Conservation (phyloP, 30 jellyfish, hydroid and myxozoan species). For the Rhopilema esculentum region DNA sequence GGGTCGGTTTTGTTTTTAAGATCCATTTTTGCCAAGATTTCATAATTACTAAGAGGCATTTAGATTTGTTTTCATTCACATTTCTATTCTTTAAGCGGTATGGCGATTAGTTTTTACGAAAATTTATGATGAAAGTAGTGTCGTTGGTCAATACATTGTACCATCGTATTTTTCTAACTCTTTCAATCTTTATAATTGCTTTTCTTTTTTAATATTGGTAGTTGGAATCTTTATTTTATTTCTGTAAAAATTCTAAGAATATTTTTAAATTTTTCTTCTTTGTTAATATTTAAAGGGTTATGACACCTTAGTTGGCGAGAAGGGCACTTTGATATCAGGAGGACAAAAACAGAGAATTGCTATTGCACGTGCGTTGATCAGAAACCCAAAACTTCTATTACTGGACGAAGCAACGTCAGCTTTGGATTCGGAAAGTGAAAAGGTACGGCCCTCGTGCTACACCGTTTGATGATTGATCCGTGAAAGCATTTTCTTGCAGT, state of each 20-base stretch:
- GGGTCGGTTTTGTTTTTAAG: neutral
- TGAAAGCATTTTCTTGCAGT: neutral
- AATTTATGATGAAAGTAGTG: too few species aligned
- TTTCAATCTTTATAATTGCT: too few species aligned
- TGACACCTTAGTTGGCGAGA: slow-evolving; percentile 92
- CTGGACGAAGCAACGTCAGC: slow-evolving; percentile 95
- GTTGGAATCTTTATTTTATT: too few species aligned
- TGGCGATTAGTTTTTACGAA: too few species aligned
- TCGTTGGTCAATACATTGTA: too few species aligned
- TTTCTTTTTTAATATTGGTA: too few species aligned
- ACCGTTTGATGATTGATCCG: neutral
- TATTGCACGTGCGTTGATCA: slow-evolving; percentile 93
- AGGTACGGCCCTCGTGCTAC: slow-evolving; percentile 36
- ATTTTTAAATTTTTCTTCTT: too few species aligned
- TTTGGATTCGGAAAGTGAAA: slow-evolving; percentile 89
- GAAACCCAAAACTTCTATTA: slow-evolving; percentile 84
- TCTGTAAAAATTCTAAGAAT: too few species aligned
- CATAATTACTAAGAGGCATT: too few species aligned
- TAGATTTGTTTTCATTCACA: too few species aligned
- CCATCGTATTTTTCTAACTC: too few species aligned
- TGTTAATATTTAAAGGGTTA: slow-evolving; percentile 69
- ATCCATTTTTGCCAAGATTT: neutral
- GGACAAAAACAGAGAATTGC: slow-evolving; percentile 97
- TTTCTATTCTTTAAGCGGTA: too few species aligned
- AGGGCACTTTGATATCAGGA: slow-evolving; percentile 96